Base-by-base conservation (phyloP, 1,140 invertebrate genomes). In the Drosophila trapezifrons region DNA sequence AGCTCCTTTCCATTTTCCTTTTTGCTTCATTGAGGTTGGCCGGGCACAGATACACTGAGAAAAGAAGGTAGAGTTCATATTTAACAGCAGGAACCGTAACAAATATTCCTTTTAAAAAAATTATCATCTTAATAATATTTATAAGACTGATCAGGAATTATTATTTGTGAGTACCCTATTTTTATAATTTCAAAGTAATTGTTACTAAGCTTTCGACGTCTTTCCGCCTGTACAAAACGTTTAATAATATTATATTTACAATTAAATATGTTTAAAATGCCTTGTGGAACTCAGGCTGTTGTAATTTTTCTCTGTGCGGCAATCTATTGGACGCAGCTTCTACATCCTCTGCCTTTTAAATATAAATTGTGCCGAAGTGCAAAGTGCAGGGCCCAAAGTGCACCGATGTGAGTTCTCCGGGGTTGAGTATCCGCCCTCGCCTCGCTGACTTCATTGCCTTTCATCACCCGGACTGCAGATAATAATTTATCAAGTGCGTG, bases 401-500 rank as follows among this genome's bases (percentile, higher is more conserved):
- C 73, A 79, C 10, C 62, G 35, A 69, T 46, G 72, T 42, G 47
- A 54, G 55, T 22, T 55, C 52, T 35, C 35, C 51, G 20, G 63
- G n/a, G 37, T 27, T 13, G 25, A 5, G 12, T 37, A 35, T 42
- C 27, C 15, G 12, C 37, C 15, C 17, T n/a, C n/a, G 10, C 0
- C 49, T 20, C 25, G 9, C 35, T 20, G 29, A 51, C 60, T 71
- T 60, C 71, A 65, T 75, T 54, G 71, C 42, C 66, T 74, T 81
- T 81, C 79, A 78, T 78, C 79, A 64, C 72, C 46, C 55, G 54
- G 47, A 42, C 58, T 63, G 55, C 72, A 80, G 49, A 84, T 71
- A 85, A 77, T 80, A 77, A 85, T 86, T 81, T 85, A 85, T 85
- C 81, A 81, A 71, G 82, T 85, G 77, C 72, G 58, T 79, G 63